Evolutionary conservation across 2,888 invertebrate genomes (phyloP).

Genomic region (Eucriotettix oculatus): DNA sequence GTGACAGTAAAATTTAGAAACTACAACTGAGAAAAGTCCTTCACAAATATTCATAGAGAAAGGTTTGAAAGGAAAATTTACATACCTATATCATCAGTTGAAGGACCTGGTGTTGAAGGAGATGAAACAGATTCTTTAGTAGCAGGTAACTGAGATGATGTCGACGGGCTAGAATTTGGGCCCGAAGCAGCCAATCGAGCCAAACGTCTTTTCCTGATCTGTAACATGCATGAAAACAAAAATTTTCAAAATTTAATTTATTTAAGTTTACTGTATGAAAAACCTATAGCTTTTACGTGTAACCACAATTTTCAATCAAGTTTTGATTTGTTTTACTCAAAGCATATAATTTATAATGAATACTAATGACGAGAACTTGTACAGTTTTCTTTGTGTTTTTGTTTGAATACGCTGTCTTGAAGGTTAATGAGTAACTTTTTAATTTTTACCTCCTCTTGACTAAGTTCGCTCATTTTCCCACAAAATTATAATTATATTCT

Average conservation of each 20-base stretch:
- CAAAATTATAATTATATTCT: neutral
- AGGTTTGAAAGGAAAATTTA: neutral
- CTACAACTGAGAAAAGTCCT: neutral
- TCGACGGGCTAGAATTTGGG: slow-evolving; percentile 22
- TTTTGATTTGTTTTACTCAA: too few relatives aligned
- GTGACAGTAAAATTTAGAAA: too few relatives aligned
- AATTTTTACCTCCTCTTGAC: slow-evolving; percentile 72
- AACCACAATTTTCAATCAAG: too few relatives aligned
- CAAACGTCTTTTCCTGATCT: slow-evolving; percentile 62
- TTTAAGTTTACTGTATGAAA: neutral
- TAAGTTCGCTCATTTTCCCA: slow-evolving; percentile 59
- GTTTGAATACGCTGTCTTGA: too few relatives aligned
- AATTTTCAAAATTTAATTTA: neutral
- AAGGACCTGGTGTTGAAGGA: slow-evolving; percentile 19
- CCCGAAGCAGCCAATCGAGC: slow-evolving; percentile 51
- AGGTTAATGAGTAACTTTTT: neutral
- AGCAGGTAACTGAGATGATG: slow-evolving; percentile 10
- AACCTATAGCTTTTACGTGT: neutral
- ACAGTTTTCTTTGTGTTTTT: neutral
- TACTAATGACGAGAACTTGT: too few relatives aligned
- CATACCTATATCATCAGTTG: slow-evolving; percentile 6
- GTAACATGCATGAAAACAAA: slow-evolving; percentile 10
- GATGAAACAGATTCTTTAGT: slow-evolving; percentile 26
- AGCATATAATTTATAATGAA: too few relatives aligned
- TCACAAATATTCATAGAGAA: neutral